Percentiles rank a stretch among this genome's conserved stretches.
Evolutionary conservation across 2,888 invertebrate species (phyloP).

Genomic region (Epinotia demarniana): DNA sequence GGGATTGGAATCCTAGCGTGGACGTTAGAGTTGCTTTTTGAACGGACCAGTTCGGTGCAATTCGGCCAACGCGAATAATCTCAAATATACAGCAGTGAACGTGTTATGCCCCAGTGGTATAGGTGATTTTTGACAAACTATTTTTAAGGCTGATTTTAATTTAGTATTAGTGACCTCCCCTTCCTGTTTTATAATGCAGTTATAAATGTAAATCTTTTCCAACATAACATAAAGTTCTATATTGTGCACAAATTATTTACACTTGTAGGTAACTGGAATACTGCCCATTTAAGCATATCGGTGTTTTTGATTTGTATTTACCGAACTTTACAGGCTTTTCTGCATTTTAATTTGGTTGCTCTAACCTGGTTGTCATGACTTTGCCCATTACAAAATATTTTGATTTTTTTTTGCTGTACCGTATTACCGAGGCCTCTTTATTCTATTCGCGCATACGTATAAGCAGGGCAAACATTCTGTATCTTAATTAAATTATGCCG

Average conservation of each 20-base stretch:
- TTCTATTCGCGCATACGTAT: too few relatives aligned
- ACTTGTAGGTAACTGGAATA: neutral
- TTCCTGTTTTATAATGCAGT: neutral
- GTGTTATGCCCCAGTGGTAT: neutral
- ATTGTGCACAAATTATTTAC: conserved; percentile 17
- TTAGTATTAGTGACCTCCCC: conserved; percentile 21
- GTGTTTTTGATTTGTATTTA: neutral
- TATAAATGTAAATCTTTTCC: neutral
- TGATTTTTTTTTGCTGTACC: too few relatives aligned
- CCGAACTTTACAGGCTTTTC: neutral
- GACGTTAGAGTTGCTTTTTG: too few relatives aligned
- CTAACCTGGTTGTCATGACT: neutral
- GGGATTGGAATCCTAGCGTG: too few relatives aligned
- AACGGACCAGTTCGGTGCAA: too few relatives aligned
- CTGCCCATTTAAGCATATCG: conserved; percentile 15
- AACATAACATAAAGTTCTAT: neutral
- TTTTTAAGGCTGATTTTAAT: conserved; percentile 32
- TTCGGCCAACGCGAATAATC: too few relatives aligned
- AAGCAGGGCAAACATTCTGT: too few relatives aligned
- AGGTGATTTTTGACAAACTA: neutral
- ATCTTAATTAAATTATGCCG: too few relatives aligned
- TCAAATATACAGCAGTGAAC: too few relatives aligned
- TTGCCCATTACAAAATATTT: neutral
- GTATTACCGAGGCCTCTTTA: too few relatives aligned
- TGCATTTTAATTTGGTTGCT: conserved; percentile 9